Percentiles rank a stretch among this genome's conserved stretches.
Evolutionary conservation across 2,888 invertebrate species (phyloP).

Genomic region (Invenusta paracnida): DNA sequence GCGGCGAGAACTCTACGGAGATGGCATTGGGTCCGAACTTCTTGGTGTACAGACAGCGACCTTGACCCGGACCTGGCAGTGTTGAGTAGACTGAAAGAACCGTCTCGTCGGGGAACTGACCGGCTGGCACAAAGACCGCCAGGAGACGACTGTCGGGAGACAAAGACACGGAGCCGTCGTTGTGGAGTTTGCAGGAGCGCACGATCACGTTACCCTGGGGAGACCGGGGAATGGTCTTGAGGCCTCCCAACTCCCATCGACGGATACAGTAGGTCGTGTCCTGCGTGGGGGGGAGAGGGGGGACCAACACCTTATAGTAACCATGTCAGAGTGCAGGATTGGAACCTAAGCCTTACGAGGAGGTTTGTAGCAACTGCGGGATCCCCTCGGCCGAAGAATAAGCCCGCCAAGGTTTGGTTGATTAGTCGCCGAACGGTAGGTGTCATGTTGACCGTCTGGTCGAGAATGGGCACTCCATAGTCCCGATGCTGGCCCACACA

Average conservation of each 20-base stretch:
- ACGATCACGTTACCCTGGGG: slow-evolving; percentile 73
- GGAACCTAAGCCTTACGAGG: no score
- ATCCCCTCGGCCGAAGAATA: slow-evolving; percentile 54
- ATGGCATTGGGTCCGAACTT: slow-evolving; percentile 71
- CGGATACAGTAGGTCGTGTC: slow-evolving; percentile 72
- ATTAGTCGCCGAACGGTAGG: not conserved
- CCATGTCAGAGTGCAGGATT: no score
- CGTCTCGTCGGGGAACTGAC: slow-evolving; percentile 68
- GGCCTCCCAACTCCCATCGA: slow-evolving; percentile 70
- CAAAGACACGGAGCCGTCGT: slow-evolving; percentile 68
- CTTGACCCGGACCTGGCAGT: slow-evolving; percentile 68
- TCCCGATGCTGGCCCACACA: slow-evolving; percentile 52
- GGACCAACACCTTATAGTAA: no score
- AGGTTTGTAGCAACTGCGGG: slow-evolving; percentile 60
- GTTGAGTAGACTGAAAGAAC: slow-evolving; percentile 77
- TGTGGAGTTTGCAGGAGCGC: slow-evolving; percentile 75
- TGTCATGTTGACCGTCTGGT: slow-evolving; percentile 51
- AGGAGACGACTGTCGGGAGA: slow-evolving; percentile 74
- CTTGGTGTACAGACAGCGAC: slow-evolving; percentile 73
- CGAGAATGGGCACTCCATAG: slow-evolving; percentile 54
- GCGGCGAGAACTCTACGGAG: slow-evolving; percentile 78
- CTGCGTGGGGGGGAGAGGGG: no score
- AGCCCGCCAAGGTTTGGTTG: not conserved
- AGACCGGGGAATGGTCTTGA: not conserved
- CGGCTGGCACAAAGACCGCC: slow-evolving; percentile 70